Evolutionary conservation across 1,140 invertebrate genomes (phyloP).

Genomic region (Scaptomyza hsui): DNA sequence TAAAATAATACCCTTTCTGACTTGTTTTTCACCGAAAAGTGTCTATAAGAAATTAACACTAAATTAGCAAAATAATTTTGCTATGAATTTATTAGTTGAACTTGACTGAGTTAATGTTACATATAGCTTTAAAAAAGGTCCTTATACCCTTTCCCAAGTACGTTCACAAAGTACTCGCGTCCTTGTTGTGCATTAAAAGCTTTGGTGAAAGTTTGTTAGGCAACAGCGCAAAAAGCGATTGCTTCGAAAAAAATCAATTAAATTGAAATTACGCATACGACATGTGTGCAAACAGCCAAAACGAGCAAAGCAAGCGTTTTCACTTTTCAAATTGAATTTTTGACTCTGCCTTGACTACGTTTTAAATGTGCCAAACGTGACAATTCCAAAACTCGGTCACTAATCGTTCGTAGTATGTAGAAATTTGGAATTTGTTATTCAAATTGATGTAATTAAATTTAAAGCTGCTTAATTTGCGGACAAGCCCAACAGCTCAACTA

Average conservation of each 20-base stretch:
- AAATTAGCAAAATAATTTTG: no score
- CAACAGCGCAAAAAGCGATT: slow-evolving; percentile 53
- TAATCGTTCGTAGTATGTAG: no score
- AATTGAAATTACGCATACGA: slow-evolving; percentile 79
- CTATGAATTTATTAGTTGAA: no score
- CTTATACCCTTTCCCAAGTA: no score
- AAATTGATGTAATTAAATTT: slow-evolving; percentile 6
- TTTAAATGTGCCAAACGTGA: slow-evolving; percentile 66
- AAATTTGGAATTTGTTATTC: no score
- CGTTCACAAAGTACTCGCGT: slow-evolving; percentile 32
- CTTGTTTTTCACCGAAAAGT: no score
- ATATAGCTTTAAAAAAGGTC: no score
- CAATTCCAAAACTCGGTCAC: slow-evolving; percentile 17
- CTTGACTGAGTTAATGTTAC: no score
- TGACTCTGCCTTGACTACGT: slow-evolving; percentile 31
- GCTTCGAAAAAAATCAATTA: slow-evolving; percentile 73
- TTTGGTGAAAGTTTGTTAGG: slow-evolving; percentile 63
- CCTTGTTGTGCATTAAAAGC: slow-evolving; percentile 61
- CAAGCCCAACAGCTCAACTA: slow-evolving; percentile 12
- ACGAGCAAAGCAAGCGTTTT: slow-evolving; percentile 39
- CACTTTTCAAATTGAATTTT: slow-evolving; percentile 72
- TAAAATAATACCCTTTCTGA: background rate
- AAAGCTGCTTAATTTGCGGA: background rate
- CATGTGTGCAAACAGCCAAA: slow-evolving; percentile 68
- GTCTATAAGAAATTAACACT: no score